phyloP scores from a whole-genome alignment of 2,797 vertebrate species.

The Gymnothorax javanicus region DNA sequence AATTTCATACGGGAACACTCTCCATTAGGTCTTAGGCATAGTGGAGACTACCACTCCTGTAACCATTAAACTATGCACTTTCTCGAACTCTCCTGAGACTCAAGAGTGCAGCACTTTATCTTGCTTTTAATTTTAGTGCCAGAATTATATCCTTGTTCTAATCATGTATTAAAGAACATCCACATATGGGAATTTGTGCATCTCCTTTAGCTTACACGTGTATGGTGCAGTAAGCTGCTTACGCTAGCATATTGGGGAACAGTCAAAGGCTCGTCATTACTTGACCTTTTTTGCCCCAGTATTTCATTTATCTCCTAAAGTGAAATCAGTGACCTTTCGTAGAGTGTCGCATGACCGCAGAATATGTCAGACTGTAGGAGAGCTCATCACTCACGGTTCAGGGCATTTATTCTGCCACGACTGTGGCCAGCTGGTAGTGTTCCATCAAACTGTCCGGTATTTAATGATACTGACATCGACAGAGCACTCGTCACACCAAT shows the following conservation, averaged over 20 bases:
- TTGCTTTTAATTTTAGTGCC: neutral
- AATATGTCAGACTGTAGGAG: neutral
- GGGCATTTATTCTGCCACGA: neutral
- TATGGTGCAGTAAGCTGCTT: constrained; percentile 60
- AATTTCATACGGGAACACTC: neutral
- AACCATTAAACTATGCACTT: neutral
- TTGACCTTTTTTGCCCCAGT: constrained; percentile 15
- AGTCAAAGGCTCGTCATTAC: neutral
- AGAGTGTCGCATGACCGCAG: neutral
- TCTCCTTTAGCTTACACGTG: neutral
- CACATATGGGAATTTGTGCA: constrained; percentile 38
- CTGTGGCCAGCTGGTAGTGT: neutral
- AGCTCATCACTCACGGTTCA: neutral
- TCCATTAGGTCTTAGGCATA: neutral
- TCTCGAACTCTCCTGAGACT: neutral
- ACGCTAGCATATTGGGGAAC: constrained; percentile 41
- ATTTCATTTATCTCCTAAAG: constrained; percentile 1
- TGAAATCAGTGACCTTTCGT: neutral
- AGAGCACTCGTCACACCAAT: neutral
- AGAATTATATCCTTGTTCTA: constrained; percentile 24
- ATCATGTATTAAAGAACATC: constrained; percentile 45
- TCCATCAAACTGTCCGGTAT: neutral
- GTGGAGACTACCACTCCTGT: neutral
- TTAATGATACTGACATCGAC: neutral
- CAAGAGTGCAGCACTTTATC: neutral